Evolutionary conservation across 2,797 vertebrate genomes (phyloP).

Genomic region (Artibeus lituratus): DNA sequence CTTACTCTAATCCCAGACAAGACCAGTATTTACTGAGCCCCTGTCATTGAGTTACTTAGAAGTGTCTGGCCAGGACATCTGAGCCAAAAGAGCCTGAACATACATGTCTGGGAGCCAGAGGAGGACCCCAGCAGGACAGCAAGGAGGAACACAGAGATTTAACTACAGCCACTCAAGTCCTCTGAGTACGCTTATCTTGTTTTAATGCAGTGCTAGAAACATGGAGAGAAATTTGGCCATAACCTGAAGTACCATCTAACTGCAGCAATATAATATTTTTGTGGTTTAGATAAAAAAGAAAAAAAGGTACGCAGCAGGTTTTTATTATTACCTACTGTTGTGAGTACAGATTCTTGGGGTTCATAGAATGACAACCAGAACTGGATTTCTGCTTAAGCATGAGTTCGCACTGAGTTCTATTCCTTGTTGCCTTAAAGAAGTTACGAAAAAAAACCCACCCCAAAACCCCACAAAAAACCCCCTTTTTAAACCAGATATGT

Average conservation of each 20-base stretch:
- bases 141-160: neutral
- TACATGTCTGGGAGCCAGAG: too few species aligned
- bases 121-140: neutral
- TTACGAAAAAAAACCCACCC: neutral
- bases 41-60: neutral
- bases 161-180: neutral
- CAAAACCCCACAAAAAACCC: neutral
- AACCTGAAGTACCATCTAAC: conserved; percentile 24
- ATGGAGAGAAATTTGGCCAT: conserved; percentile 12
- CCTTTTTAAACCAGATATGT: neutral
- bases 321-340: conserved; percentile 1
- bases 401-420: neutral
- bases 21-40: neutral
- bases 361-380: neutral
- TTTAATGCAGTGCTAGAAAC: neutral
- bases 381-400: neutral
- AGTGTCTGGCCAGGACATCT: too few species aligned
- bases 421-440: neutral
- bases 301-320: neutral
- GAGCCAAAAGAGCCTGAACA: neutral
- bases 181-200: neutral
- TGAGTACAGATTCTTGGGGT: neutral
- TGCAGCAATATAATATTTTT: conserved; percentile 23
- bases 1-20: neutral
- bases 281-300: neutral